Conservation (phyloP, 1,140 invertebrate genomes). For the Eciton burchellii region DNA sequence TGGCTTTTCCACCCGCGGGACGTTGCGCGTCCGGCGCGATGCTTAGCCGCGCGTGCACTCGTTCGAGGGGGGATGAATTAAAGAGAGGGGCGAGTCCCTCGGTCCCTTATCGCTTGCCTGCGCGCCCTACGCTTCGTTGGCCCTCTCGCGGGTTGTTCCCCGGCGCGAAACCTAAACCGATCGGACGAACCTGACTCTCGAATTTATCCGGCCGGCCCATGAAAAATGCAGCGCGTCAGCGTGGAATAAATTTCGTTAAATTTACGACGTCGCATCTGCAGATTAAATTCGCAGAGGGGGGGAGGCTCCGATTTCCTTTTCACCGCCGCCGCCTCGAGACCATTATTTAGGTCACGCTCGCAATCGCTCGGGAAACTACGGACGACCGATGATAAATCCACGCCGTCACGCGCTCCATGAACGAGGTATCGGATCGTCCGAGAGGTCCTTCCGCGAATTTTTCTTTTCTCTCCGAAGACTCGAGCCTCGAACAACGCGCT, state of each 20-base stretch:
- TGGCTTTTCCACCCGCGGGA: constrained; percentile 65
- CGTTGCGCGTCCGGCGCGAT: constrained; percentile 68
- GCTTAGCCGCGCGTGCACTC: constrained; percentile 71
- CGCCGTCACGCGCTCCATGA: constrained; percentile 41
- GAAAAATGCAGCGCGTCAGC: constrained; percentile 72
- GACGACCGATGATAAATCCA: constrained; percentile 49
- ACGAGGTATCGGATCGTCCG: constrained; percentile 35
- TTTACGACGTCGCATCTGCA: constrained; percentile 59
- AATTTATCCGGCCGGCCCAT: constrained; percentile 68
- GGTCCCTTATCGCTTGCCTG: constrained; percentile 68
- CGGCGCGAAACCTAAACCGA: constrained; percentile 69
- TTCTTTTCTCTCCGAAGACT: too few relatives aligned
- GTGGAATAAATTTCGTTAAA: constrained; percentile 70
- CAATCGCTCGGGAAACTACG: constrained; percentile 38
- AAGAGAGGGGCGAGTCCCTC: constrained; percentile 66
- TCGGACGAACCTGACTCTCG: constrained; percentile 51
- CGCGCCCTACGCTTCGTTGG: constrained; percentile 59
- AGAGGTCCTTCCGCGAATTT: constrained; percentile 28
- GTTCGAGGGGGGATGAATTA: constrained; percentile 74
- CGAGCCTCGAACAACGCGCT: neutral
- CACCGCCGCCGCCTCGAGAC: neutral
- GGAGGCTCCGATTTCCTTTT: constrained; percentile 26
- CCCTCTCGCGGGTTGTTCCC: constrained; percentile 47
- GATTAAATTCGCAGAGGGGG: constrained; percentile 51
- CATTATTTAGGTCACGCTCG: constrained; percentile 65